Conservation (phyloP, 2,888 invertebrate genomes). For the Polymixis lichenea region DNA sequence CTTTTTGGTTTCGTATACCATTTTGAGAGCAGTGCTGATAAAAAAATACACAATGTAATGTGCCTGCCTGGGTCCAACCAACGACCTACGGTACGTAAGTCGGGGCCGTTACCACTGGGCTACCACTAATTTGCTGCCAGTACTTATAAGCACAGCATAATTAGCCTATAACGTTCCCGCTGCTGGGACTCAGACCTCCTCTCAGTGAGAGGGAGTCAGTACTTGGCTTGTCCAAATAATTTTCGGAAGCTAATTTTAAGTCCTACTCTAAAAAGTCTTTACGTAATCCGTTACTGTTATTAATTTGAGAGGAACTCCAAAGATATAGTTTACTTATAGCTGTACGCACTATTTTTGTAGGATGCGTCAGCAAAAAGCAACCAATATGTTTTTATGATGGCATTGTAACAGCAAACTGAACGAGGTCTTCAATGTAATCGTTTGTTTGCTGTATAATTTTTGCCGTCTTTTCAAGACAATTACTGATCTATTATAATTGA, state of each 20-base stretch:
- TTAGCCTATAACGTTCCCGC: too few relatives aligned
- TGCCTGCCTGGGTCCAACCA: too few relatives aligned
- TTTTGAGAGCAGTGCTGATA: too few relatives aligned
- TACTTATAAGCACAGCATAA: too few relatives aligned
- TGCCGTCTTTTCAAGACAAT: slow-evolving; percentile 8
- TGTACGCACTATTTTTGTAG: slow-evolving; percentile 50
- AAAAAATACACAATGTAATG: too few relatives aligned
- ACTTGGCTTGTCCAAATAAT: too few relatives aligned
- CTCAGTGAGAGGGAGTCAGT: too few relatives aligned
- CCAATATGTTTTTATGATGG: slow-evolving; percentile 48
- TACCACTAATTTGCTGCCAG: neutral
- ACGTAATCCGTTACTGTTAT: neutral
- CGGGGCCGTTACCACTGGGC: too few relatives aligned
- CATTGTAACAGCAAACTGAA: slow-evolving; percentile 33
- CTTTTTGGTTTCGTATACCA: too few relatives aligned
- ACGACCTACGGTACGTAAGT: too few relatives aligned
- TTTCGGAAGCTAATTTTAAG: neutral
- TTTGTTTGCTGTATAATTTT: slow-evolving; percentile 24
- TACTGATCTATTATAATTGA: neutral
- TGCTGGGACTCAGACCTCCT: too few relatives aligned
- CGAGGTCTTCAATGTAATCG: neutral
- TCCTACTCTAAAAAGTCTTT: neutral
- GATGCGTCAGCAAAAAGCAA: slow-evolving; percentile 48
- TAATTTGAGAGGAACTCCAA: slow-evolving; percentile 29
- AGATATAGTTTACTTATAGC: slow-evolving; percentile 28